These are phyloP conservation scores for Apostichopus leukothele DNA, from an alignment of 53 echinoderm and acorn worm genomes.

Conservation along the genomic window DNA sequence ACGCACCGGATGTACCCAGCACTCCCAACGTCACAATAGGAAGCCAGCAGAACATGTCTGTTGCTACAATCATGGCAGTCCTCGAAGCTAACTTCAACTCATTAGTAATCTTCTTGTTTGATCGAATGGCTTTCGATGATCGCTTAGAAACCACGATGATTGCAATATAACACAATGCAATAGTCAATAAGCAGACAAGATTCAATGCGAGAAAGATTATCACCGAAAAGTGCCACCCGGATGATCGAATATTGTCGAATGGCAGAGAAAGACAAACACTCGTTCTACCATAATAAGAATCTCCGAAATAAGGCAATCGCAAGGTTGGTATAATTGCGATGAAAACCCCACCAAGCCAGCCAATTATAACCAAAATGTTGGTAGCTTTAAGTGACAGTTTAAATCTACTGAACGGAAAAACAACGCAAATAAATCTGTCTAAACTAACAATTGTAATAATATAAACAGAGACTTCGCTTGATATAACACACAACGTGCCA, in stretches of 20 bases:
- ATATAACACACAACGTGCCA: constrained; percentile 77
- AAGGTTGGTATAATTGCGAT: constrained; percentile 67
- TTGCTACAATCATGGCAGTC: constrained; percentile 75
- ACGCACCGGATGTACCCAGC: constrained; percentile 59
- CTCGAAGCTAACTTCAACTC: constrained; percentile 73
- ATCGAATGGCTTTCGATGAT: constrained; percentile 65
- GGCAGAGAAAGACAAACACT: constrained; percentile 91
- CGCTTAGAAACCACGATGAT: constrained; percentile 76
- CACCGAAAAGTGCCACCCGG: constrained; percentile 92
- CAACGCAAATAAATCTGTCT: constrained; percentile 84
- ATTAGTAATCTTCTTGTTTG: constrained; percentile 42
- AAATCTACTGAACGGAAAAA: constrained; percentile 73
- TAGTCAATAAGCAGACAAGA: constrained; percentile 65
- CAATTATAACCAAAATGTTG: constrained; percentile 43
- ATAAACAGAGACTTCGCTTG: constrained; percentile 87
- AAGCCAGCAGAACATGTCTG: constrained; percentile 91
- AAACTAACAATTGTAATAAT: constrained; percentile 80
- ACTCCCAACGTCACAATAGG: constrained; percentile 87
- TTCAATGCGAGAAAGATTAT: constrained; percentile 72
- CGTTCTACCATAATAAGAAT: constrained; percentile 81
- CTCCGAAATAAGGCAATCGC: constrained; percentile 70
- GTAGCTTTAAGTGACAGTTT: constrained; percentile 62
- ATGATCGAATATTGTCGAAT: constrained; percentile 55
- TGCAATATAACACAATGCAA: constrained; percentile 71
- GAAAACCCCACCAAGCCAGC: constrained; percentile 62